Conservation (phyloP, 2,797 vertebrate species). For the Neoniphon sammara region DNA sequence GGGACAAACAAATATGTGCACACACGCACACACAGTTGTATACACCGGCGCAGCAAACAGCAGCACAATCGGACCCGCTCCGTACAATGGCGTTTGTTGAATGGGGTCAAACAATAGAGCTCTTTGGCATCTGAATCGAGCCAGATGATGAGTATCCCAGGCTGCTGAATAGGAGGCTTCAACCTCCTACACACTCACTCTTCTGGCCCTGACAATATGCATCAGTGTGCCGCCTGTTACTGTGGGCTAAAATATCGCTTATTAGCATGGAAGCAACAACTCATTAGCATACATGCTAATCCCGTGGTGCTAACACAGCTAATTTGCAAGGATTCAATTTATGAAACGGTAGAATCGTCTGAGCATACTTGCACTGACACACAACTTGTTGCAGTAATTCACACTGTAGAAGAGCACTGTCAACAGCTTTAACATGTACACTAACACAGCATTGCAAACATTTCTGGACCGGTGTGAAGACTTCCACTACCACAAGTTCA, state of each 20-base stretch:
- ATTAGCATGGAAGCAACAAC: slow-evolving; percentile 51
- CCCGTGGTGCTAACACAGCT: not conserved
- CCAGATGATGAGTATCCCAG: slow-evolving; percentile 77
- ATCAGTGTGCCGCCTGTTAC: slow-evolving; percentile 64
- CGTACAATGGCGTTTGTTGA: slow-evolving; percentile 77
- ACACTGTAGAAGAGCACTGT: no score
- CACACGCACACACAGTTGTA: slow-evolving; percentile 45
- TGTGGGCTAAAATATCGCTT: slow-evolving; percentile 61
- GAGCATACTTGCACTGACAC: not conserved
- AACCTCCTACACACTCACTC: slow-evolving; percentile 71
- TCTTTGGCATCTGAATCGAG: slow-evolving; percentile 74
- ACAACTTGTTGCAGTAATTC: not conserved
- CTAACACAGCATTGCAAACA: not conserved
- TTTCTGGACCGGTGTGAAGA: not conserved
- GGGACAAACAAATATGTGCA: slow-evolving; percentile 23
- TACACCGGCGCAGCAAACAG: slow-evolving; percentile 48
- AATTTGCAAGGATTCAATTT: slow-evolving; percentile 36
- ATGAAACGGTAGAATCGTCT: not conserved
- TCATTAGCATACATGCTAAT: slow-evolving; percentile 60
- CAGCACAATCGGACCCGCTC: slow-evolving; percentile 67
- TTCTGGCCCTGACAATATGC: slow-evolving; percentile 64
- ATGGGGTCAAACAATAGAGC: slow-evolving; percentile 78
- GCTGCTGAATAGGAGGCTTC: slow-evolving; percentile 74
- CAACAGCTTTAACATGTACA: not conserved
- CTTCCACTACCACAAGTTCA: no score